phyloP scores from a whole-genome alignment of 2,888 invertebrate species.

The Hymenopus coronatus region DNA sequence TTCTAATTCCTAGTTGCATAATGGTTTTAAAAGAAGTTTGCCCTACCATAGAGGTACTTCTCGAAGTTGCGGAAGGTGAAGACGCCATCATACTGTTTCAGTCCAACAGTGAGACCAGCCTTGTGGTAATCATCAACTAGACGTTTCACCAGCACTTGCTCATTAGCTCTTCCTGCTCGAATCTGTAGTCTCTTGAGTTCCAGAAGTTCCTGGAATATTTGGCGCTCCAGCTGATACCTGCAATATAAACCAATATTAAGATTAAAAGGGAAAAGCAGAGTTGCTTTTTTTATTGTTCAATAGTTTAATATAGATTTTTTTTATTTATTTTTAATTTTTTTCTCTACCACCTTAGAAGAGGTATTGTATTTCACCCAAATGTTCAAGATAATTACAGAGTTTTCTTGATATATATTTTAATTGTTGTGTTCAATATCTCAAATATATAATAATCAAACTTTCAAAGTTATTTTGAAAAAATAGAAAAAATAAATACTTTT shows the following conservation, averaged over 20 bases:
- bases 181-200: slow-evolving; percentile 91
- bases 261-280: background rate
- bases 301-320: background rate
- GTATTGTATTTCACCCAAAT: no score
- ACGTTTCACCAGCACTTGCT: slow-evolving; percentile 81
- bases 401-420: no score
- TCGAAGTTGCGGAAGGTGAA: slow-evolving; percentile 65
- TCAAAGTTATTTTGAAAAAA: no score
- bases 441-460: no score
- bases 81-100: slow-evolving; percentile 52
- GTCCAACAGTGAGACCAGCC: slow-evolving; percentile 65
- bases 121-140: slow-evolving; percentile 81
- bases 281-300: background rate
- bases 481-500: no score
- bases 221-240: slow-evolving; percentile 84
- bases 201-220: slow-evolving; percentile 88
- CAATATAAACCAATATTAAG: slow-evolving; percentile 1
- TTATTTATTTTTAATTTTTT: background rate
- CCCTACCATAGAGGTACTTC: slow-evolving; percentile 73
- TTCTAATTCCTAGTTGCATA: no score
- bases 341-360: background rate
- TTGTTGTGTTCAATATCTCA: no score
- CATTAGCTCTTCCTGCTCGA: slow-evolving; percentile 83
- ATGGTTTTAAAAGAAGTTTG: background rate
- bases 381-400: no score